Base-by-base conservation (phyloP, 1,140 invertebrate genomes). In the Drosophila jambulina region DNA sequence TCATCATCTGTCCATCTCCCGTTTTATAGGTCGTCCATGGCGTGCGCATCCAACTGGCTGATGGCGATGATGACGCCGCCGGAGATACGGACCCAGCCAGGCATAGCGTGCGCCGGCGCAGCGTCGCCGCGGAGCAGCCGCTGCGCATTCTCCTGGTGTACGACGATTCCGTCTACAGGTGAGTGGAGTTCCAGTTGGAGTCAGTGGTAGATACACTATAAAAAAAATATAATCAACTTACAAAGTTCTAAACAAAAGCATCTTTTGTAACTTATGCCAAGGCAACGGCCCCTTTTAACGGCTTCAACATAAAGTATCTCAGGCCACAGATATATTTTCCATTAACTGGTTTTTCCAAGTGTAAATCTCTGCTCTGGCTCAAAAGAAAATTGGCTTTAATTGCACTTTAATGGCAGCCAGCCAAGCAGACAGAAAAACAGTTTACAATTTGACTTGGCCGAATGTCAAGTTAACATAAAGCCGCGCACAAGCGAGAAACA, bases 131-230 rank as follows among this genome's bases (percentile, higher is more conserved):
- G 57, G 96, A 96, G 93, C 97, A 98, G 88, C 96, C 96, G 3
- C 94, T 99, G 57, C 94, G 98, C 83, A 98, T 99, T 80, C 95
- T 98, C 75, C 94, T 98, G 69, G 96, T 96, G 90, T 99, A 98
- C 93, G 98, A 99, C 92, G 94, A 96, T 67, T 98, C 97, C 91
- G 96, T 99, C 54, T 96, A 96, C 93, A 96, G 96, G 97, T 98
- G 92, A 95, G 95, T 53, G 53, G 21, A 54, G 40, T 64, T 46
- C 17, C 42, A 36, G 21, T 46, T 46, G 13, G 7, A 23, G n/a
- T 4, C 48, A 29, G 38, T 13, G n/a, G 12, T 7, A 34, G 10
- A 0, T n/a, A 23, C 46, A 70, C 67, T 29, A 19, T 23, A 4
- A 65, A 32, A 51, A 17, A 65, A 32, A 51, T 12, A 21, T 10